Evolutionary conservation across 2,797 vertebrate genomes (phyloP), one percentile per base, ranked within the genome.

Genomic region (Furcifer pardalis): DNA sequence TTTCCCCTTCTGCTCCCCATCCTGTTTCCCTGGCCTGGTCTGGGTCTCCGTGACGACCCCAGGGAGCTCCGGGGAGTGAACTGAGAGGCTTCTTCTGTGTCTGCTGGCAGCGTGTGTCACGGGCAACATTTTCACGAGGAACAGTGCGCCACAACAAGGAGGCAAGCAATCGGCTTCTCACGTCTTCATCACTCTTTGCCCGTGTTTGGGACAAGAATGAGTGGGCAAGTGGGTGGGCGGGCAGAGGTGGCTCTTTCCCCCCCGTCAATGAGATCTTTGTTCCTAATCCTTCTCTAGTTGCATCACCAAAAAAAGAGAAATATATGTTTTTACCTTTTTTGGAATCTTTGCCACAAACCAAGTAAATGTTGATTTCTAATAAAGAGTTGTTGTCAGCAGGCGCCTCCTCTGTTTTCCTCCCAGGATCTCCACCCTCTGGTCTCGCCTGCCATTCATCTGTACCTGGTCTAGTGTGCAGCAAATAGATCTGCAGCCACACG

Each of bases 171-270:
- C 15, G 9, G 49, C 9, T 5, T 30, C 5, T 13, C 2, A 4
- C 8, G n/a, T 10, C 44, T 44, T 15, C n/a, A 3, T 32, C 30
- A 1, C 5, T 1, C 1, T 35, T 30, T 32, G 25, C 37, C 56
- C 7, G 19, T 4, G 0, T 8, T 32, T 56, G 27, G 63, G 25
- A 17, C 2, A 2, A 0, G 23, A 4, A 5, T 5, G 15, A 15
- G 0, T 3, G 25, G 12, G 25, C 10, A 13, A 1, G 30, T 17
- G 40, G 17, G 3, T 23, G 60, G 27, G 73, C 5, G 25, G 27
- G n/a, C n/a, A n/a, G 12, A 17, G 52, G 44, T 46, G 5, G 52
- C 4, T 56, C 52, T 56, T 17, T 3, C 19, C 17, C 1, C 19
- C 17, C 52, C 17, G 17, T 56, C 52, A 56, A 1, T 1, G 52